phyloP scores from a whole-genome alignment of 2,113 vertebrate species.

The Perognathus longimembris region DNA sequence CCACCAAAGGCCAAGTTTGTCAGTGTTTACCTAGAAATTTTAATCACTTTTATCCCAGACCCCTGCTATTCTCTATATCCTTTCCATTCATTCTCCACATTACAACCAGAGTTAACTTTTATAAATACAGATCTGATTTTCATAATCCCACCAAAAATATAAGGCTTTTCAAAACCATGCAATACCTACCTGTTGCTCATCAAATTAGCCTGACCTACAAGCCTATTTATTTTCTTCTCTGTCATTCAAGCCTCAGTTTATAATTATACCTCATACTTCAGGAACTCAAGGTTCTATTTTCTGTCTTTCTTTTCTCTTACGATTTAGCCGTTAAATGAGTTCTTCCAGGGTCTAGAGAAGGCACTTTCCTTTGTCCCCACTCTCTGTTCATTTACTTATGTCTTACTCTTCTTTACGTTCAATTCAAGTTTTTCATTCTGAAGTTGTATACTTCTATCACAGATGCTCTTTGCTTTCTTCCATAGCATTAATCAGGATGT shows the following conservation, averaged over 20 bases:
- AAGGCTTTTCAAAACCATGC: not conserved
- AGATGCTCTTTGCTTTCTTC: not conserved
- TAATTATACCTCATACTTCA: fast-evolving
- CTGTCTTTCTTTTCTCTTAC: not conserved
- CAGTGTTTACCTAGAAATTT: not conserved
- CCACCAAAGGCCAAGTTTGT: not conserved
- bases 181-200: not conserved
- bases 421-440: not conserved
- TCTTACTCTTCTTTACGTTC: not conserved
- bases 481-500: not conserved
- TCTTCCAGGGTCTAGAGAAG: not conserved
- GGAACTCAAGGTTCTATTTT: not conserved
- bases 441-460: not conserved
- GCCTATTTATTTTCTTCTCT: not conserved
- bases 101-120: not conserved
- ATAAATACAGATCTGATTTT: not conserved
- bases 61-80: not conserved
- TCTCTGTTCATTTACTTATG: not conserved
- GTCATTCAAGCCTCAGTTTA: not conserved
- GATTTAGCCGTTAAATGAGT: not conserved
- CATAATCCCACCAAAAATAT: not conserved
- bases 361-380: not conserved
- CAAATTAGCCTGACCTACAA: not conserved
- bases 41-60: not conserved
- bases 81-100: not conserved